phyloP scores from a whole-genome alignment of 2,113 vertebrate genomes.

The Entosphenus tridentatus region DNA sequence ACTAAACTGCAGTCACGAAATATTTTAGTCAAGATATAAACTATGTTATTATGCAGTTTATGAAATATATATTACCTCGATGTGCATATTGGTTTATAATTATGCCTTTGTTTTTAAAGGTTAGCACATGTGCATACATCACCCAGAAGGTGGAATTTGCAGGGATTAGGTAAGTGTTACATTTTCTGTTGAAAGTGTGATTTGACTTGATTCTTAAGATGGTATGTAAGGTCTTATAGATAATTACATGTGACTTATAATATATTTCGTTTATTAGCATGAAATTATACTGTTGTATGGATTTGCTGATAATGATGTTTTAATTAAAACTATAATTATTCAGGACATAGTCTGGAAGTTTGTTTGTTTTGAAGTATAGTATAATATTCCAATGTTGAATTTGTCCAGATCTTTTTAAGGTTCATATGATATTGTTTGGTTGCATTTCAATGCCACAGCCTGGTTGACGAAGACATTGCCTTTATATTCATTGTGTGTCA shows the following conservation, averaged over 20 bases:
- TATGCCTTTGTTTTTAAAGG: slow-evolving; percentile 23
- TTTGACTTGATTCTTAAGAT: no score
- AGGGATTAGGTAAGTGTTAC: slow-evolving; percentile 50
- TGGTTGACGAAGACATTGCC: not conserved
- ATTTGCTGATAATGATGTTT: no score
- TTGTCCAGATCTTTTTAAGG: not conserved
- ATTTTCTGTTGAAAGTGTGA: no score
- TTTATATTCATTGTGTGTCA: not conserved
- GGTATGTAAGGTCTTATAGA: no score
- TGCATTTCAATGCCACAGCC: not conserved
- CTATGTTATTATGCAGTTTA: not conserved
- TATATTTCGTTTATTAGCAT: no score
- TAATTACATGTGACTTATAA: no score
- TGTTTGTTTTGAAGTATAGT: not conserved
- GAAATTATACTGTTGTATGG: no score
- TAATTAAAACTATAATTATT: no score
- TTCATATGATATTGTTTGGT: not conserved
- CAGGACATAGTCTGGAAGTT: not conserved
- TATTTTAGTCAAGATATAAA: not conserved
- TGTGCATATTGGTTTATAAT: not conserved
- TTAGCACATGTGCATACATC: slow-evolving; percentile 78
- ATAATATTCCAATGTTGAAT: not conserved
- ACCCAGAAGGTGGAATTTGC: slow-evolving; percentile 96
- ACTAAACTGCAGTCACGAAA: not conserved
- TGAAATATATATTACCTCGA: not conserved